These are phyloP conservation scores for Oreochromis mossambicus DNA, from an alignment of 2,797 vertebrate genomes.

Conservation along the genomic window DNA sequence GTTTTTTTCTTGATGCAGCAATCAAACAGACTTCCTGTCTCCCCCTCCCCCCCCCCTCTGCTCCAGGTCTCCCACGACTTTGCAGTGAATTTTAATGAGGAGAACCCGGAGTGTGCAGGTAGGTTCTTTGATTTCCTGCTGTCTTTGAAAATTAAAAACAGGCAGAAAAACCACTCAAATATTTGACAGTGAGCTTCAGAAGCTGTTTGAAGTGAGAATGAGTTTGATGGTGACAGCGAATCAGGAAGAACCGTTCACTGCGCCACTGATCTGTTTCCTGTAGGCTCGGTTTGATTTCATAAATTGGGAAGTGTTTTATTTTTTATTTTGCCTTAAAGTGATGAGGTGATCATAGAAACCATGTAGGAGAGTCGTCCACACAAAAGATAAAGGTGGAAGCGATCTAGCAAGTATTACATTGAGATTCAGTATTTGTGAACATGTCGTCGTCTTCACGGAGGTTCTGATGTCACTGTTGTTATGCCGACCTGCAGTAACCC, in stretches of 20 bases:
- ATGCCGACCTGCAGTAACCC: background rate
- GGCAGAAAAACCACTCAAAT: background rate
- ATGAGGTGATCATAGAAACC: background rate
- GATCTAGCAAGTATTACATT: background rate
- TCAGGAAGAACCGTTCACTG: background rate
- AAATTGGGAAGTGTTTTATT: background rate
- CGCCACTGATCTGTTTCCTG: background rate
- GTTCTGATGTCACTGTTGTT: background rate
- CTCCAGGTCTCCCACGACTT: slow-evolving; percentile 86
- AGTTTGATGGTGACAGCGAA: background rate
- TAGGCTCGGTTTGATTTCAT: background rate
- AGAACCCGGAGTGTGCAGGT: slow-evolving; percentile 88
- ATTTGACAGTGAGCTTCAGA: background rate
- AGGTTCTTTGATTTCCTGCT: slow-evolving; percentile 12
- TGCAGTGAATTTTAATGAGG: slow-evolving; percentile 85
- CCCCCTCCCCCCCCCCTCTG: background rate
- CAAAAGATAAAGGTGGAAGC: background rate
- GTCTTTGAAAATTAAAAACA: background rate
- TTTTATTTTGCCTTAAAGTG: rapidly evolving
- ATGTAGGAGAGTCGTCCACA: background rate
- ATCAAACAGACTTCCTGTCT: slow-evolving; percentile 7
- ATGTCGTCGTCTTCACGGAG: background rate
- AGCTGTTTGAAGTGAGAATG: background rate
- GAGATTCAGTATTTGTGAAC: background rate
- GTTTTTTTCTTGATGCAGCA: background rate